These are phyloP conservation scores for Eubasilissa splendida DNA, from an alignment of 2,888 invertebrate species.

Conservation along the genomic window DNA sequence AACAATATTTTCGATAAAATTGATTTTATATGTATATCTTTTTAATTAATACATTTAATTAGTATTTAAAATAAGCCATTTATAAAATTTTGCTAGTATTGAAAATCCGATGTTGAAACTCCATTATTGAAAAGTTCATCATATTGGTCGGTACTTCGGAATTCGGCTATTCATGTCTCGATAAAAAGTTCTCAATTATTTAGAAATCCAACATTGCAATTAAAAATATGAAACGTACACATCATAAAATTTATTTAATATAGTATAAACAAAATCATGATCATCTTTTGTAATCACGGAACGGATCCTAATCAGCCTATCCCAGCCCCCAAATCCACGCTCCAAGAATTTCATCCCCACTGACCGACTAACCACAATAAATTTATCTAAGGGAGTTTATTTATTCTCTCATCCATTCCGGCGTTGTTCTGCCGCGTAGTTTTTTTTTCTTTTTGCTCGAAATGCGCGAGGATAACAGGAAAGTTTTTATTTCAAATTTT, in stretches of 20 bases:
- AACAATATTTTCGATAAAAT: too few species aligned
- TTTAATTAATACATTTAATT: too few species aligned
- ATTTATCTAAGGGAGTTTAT: constrained; percentile 51
- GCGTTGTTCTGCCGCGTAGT: constrained; percentile 20
- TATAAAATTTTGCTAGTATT: too few species aligned
- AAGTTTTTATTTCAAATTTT: constrained; percentile 55
- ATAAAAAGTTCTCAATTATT: too few species aligned
- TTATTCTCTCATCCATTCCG: constrained; percentile 51
- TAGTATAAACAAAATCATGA: neutral
- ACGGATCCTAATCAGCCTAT: constrained; percentile 1
- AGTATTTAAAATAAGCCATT: too few species aligned
- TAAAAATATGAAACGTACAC: neutral
- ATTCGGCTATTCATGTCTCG: too few species aligned
- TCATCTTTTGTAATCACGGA: constrained; percentile 13
- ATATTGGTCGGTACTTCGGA: too few species aligned
- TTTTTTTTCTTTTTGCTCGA: constrained; percentile 31
- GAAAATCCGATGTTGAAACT: too few species aligned
- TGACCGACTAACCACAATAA: constrained; percentile 53
- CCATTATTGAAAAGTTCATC: too few species aligned
- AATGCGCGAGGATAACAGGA: constrained; percentile 42
- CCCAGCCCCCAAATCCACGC: neutral
- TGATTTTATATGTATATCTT: too few species aligned
- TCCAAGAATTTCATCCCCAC: constrained; percentile 8
- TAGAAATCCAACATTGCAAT: too few species aligned
- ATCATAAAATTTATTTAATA: neutral